phyloP scores from a whole-genome alignment of 2,113 vertebrate genomes.

The Terrapene triunguis region DNA sequence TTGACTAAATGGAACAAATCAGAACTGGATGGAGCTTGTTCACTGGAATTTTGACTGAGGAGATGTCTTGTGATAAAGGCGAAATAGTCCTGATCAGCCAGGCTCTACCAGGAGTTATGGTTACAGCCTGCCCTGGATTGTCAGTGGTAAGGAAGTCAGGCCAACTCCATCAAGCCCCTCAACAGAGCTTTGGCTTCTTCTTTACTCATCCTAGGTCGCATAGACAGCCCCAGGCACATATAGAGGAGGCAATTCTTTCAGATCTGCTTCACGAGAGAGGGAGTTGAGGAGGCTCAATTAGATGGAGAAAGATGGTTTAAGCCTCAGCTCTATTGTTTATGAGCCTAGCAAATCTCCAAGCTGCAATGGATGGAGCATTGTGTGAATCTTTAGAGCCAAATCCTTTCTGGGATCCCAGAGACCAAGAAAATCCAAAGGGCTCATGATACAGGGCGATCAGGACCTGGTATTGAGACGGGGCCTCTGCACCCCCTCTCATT shows the following conservation, averaged over 20 bases:
- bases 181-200: background rate
- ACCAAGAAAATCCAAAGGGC: background rate
- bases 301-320: background rate
- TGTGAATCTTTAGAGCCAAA: background rate
- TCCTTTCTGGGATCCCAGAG: background rate
- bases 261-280: background rate
- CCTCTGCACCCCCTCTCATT: background rate
- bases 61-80: background rate
- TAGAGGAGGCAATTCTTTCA: background rate
- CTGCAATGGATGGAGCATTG: background rate
- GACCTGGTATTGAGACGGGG: background rate
- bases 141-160: background rate
- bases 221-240: background rate
- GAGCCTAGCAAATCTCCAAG: background rate
- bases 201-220: background rate
- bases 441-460: background rate
- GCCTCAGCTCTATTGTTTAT: background rate
- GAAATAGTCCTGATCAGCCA: background rate
- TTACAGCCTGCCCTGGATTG: background rate
- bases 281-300: background rate
- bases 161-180: background rate
- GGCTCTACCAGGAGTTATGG: background rate
- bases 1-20: too few relatives aligned
- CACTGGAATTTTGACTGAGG: background rate
- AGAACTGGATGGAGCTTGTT: background rate